phyloP scores from a whole-genome alignment of 2,113 vertebrate genomes.

The Cepphus grylle region DNA sequence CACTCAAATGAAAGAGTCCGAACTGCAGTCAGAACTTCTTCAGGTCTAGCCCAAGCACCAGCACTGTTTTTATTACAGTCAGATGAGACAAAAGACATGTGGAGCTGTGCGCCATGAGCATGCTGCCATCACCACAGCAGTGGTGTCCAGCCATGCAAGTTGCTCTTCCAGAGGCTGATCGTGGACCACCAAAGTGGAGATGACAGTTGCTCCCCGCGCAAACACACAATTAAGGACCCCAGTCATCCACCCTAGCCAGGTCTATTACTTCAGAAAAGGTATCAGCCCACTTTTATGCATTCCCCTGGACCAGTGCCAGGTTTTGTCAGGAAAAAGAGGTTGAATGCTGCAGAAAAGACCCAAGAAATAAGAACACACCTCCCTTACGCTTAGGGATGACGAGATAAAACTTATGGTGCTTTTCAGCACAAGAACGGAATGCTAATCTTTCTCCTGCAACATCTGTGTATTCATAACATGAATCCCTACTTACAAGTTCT shows the following conservation, averaged over 20 bases:
- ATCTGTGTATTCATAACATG: neutral
- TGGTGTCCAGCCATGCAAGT: neutral
- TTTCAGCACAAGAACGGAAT: neutral
- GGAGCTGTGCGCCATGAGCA: neutral
- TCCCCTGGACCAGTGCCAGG: neutral
- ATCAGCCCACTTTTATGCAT: neutral
- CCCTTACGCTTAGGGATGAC: rapidly evolving
- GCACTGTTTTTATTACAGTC: neutral
- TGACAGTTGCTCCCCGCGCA: neutral
- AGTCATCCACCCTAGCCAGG: neutral
- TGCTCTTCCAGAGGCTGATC: neutral
- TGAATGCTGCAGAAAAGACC: neutral
- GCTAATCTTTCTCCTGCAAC: neutral
- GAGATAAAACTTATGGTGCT: neutral
- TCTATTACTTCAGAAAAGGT: neutral
- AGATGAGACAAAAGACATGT: neutral
- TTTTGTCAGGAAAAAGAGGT: neutral
- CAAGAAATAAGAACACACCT: neutral
- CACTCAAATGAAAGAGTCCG: neutral
- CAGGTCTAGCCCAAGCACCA: neutral
- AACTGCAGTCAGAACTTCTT: neutral
- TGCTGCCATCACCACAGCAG: neutral
- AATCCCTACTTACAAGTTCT: neutral
- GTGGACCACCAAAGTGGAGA: rapidly evolving
- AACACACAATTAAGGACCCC: neutral